Base-by-base conservation (phyloP, 2,797 vertebrate genomes). In the Sorex maritimensis region DNA sequence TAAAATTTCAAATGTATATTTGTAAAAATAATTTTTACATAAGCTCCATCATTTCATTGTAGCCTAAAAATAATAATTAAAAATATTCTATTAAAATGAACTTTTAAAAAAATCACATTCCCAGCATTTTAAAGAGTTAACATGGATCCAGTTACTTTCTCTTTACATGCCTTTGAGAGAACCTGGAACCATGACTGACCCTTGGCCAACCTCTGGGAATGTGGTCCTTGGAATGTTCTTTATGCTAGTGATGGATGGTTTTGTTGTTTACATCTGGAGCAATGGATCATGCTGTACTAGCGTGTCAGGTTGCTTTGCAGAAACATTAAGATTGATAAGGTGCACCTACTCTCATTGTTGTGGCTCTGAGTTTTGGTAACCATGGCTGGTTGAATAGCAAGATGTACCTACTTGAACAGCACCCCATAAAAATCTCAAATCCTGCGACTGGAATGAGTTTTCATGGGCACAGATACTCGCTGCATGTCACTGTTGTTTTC, bases 41-140 rank as follows among this genome's bases (percentile, higher is more conserved):
- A 73, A 0, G 75, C 0, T 28, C 8, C 17, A 90, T 69, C 15
- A 75, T 88, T 95, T 94, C 24, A n/a, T 10, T 72, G 8, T 80
- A 77, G 6, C 7, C 55, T 87, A 79, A 82, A 67, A 92, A 86
- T 24, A 90, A 58, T 84, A 67, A 67, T 77, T 38, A 15, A 88
- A 67, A 65, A 81, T 81, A 11, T 71, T 63, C 6, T 67, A 12
- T 21, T 87, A 28, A 82, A 87, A 52, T 81, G 13, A 58, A 44
- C 46, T 44, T 80, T 13, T 5, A 55, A 44, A 44, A 44, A 44
- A 44, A 63, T 79, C 30, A 67, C 5, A 52, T 77, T 69, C 63
- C 19, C 21, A 86, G 15, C 10, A 55, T 24, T 67, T 9, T 49
- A 38, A 67, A 71, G 68, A 44, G 6, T 63, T 49, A 80, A 73